These are phyloP conservation scores for Drosophila hamatofila DNA, from an alignment of 2,888 invertebrate genomes.

Conservation along the genomic window DNA sequence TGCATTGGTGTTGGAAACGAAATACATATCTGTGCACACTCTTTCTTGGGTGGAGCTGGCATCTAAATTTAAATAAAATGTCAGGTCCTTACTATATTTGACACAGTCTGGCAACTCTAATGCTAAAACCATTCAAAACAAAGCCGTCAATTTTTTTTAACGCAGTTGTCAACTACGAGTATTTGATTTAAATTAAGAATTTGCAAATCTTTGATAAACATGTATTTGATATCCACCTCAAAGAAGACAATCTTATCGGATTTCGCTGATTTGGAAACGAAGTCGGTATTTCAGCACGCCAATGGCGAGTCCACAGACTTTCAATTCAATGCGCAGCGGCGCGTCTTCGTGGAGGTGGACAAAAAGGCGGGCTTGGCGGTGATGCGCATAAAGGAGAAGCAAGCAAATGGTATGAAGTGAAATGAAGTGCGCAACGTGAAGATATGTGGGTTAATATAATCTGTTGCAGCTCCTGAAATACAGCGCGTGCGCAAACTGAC, in stretches of 20 bases:
- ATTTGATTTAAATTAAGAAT: conserved; percentile 8
- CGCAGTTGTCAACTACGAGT: background rate
- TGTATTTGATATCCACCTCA: conserved; percentile 83
- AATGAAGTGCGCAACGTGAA: background rate
- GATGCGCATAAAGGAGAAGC: conserved; percentile 80
- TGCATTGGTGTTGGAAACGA: too few relatives aligned
- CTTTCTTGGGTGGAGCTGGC: too few relatives aligned
- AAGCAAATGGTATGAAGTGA: conserved; percentile 71
- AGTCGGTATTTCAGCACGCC: conserved; percentile 75
- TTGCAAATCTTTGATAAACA: conserved; percentile 38
- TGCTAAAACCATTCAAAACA: background rate
- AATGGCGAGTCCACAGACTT: conserved; percentile 83
- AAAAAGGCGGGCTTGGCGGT: conserved; percentile 83
- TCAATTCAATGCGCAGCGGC: conserved; percentile 80
- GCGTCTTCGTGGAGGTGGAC: conserved; percentile 82
- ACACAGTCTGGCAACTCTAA: conserved; percentile 26
- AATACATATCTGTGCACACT: background rate
- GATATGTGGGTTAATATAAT: background rate
- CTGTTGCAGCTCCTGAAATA: conserved; percentile 67
- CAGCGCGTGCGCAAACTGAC: conserved; percentile 82
- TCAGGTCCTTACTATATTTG: background rate
- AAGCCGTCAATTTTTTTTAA: conserved; percentile 23
- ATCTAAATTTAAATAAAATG: background rate
- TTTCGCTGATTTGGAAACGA: conserved; percentile 82
- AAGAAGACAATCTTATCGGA: conserved; percentile 81